Evolutionary conservation across 2,888 invertebrate species (phyloP).

Genomic region (Corythucha ciliata): DNA sequence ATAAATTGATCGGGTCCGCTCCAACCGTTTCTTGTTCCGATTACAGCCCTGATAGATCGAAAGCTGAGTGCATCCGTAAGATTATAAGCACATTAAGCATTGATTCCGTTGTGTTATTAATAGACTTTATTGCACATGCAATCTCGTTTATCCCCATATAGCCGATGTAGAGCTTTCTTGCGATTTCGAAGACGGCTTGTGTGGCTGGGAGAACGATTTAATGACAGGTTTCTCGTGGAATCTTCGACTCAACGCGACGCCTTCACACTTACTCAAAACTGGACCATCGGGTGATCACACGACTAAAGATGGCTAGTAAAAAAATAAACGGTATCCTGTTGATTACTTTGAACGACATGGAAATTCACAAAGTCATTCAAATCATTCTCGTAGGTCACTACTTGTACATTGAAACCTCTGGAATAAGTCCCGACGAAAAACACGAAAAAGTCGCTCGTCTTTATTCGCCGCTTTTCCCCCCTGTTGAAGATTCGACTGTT

Average conservation of each 20-base stretch:
- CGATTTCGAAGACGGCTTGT: slow-evolving; percentile 58
- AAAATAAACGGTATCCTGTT: neutral
- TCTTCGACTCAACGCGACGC: slow-evolving; percentile 53
- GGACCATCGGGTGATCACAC: slow-evolving; percentile 73
- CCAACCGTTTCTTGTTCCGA: too few relatives aligned
- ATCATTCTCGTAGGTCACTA: slow-evolving; percentile 54
- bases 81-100: too few relatives aligned
- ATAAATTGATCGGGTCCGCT: slow-evolving; percentile 58
- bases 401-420: slow-evolving; percentile 71
- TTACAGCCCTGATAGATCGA: too few relatives aligned
- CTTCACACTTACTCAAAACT: slow-evolving; percentile 55
- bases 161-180: slow-evolving; percentile 48
- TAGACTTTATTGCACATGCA: too few relatives aligned
- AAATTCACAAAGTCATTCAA: neutral
- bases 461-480: slow-evolving; percentile 59
- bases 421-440: slow-evolving; percentile 37
- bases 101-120: too few relatives aligned
- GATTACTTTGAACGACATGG: neutral
- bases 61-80: too few relatives aligned
- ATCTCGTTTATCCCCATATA: too few relatives aligned
- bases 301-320: slow-evolving; percentile 42
- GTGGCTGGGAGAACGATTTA: slow-evolving; percentile 55
- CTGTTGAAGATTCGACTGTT: slow-evolving; percentile 41
- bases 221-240: slow-evolving; percentile 60
- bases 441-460: slow-evolving; percentile 43